Conservation (phyloP, 2,888 invertebrate genomes). For the Machimus rusticus region DNA sequence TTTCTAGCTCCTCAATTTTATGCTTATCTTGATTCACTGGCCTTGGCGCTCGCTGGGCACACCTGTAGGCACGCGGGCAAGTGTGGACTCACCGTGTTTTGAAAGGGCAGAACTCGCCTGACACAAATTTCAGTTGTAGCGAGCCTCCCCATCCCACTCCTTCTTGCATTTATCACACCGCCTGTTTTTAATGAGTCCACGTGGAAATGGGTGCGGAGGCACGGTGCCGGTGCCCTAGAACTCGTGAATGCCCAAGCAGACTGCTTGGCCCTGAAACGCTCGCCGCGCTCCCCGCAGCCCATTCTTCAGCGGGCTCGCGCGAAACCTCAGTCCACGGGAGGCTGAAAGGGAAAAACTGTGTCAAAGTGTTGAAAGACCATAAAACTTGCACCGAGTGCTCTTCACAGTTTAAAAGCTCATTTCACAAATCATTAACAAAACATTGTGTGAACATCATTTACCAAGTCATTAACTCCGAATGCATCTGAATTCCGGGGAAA, state of each 20-base stretch:
- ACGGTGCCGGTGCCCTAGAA: not conserved
- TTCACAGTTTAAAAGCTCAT: conserved; percentile 40
- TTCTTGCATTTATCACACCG: not conserved
- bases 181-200: not conserved
- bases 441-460: conserved; percentile 42
- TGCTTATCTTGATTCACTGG: not conserved
- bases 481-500: conserved; percentile 2
- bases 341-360: conserved; percentile 11
- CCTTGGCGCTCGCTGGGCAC: not conserved
- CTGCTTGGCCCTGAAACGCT: not conserved
- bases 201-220: not conserved
- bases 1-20: not conserved
- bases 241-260: not conserved
- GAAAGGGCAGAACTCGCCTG: not conserved
- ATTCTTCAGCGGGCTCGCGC: not conserved
- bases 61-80: not conserved
- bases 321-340: not conserved
- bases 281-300: not conserved
- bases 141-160: not conserved
- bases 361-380: conserved; percentile 32
- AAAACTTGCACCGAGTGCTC: conserved; percentile 34
- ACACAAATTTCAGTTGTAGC: not conserved
- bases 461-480: conserved; percentile 39
- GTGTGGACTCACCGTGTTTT: not conserved
- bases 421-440: conserved; percentile 42